A percentile compares a stretch with the other conserved stretches of the same genome.
These are phyloP conservation scores for Sebastes cheni DNA, from an alignment of 2,797 vertebrate species.

Conservation along the genomic window DNA sequence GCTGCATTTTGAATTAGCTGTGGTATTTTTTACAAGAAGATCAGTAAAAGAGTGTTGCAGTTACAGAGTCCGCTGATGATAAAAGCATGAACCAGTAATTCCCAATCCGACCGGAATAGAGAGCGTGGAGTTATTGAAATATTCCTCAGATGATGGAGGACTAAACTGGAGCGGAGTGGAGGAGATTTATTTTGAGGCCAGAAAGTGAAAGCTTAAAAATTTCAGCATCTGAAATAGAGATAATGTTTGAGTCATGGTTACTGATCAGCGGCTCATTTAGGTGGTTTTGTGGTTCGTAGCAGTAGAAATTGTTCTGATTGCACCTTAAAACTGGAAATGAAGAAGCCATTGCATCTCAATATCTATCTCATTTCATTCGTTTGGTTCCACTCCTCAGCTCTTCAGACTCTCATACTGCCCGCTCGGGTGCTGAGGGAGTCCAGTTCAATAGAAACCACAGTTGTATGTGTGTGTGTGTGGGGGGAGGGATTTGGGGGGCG, in stretches of 20 bases:
- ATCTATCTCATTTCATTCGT: conserved; percentile 8
- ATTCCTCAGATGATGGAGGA: background rate
- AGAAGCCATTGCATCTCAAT: conserved; percentile 10
- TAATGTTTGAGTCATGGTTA: background rate
- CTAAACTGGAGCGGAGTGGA: background rate
- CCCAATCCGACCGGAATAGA: background rate
- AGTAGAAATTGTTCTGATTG: background rate
- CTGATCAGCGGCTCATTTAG: background rate
- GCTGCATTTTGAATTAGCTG: background rate
- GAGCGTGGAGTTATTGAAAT: background rate
- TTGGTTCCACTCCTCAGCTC: background rate
- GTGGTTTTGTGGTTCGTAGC: background rate
- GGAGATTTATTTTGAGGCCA: background rate
- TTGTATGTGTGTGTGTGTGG: background rate
- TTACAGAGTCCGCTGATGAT: background rate
- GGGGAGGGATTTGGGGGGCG: background rate
- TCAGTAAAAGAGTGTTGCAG: too few relatives aligned
- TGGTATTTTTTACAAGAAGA: background rate
- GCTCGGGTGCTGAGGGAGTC: background rate
- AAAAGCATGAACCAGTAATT: background rate
- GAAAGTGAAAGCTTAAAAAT: background rate
- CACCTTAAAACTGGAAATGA: conserved; percentile 22
- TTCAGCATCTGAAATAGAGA: background rate
- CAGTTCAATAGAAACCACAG: background rate
- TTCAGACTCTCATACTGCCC: background rate